These are phyloP conservation scores for Parnassius glacialis DNA, from an alignment of 2,888 invertebrate genomes.

Conservation along the genomic window DNA sequence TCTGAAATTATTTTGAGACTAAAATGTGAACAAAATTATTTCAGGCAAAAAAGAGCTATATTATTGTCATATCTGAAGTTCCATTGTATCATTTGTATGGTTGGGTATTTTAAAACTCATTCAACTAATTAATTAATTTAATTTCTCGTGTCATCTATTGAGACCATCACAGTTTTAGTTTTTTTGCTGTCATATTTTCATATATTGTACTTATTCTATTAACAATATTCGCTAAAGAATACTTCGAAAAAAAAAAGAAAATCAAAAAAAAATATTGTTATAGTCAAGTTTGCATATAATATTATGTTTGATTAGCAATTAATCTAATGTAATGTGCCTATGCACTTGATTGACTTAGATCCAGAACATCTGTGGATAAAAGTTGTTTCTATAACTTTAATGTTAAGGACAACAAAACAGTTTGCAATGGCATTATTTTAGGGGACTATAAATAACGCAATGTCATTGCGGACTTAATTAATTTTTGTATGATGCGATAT, in stretches of 20 bases:
- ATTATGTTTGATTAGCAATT: slow-evolving; percentile 73
- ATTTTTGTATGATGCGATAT: slow-evolving; percentile 32
- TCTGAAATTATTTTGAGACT: slow-evolving; percentile 45
- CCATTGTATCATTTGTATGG: slow-evolving; percentile 53
- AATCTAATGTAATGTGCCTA: slow-evolving; percentile 76
- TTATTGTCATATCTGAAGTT: slow-evolving; percentile 43
- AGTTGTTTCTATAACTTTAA: slow-evolving; percentile 45
- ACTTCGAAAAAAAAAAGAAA: slow-evolving; percentile 54
- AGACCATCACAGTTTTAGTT: slow-evolving; percentile 45
- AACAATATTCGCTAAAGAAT: slow-evolving; percentile 75
- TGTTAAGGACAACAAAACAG: slow-evolving; percentile 45
- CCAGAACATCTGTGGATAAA: slow-evolving; percentile 57
- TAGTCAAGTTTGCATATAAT: slow-evolving; percentile 71
- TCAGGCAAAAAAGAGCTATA: slow-evolving; percentile 43
- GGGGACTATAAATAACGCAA: slow-evolving; percentile 44
- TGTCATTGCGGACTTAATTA: slow-evolving; percentile 46
- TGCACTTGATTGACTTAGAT: slow-evolving; percentile 60
- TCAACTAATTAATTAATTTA: slow-evolving; percentile 59
- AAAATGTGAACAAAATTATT: slow-evolving; percentile 36
- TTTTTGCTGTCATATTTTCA: slow-evolving; percentile 66
- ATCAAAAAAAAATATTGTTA: slow-evolving; percentile 62
- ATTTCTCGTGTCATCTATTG: slow-evolving; percentile 57
- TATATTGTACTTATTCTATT: slow-evolving; percentile 79
- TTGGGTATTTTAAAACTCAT: slow-evolving; percentile 63
- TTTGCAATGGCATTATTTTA: slow-evolving; percentile 41